phyloP scores from a whole-genome alignment of 2,797 vertebrate genomes.

The Amblyraja radiata region DNA sequence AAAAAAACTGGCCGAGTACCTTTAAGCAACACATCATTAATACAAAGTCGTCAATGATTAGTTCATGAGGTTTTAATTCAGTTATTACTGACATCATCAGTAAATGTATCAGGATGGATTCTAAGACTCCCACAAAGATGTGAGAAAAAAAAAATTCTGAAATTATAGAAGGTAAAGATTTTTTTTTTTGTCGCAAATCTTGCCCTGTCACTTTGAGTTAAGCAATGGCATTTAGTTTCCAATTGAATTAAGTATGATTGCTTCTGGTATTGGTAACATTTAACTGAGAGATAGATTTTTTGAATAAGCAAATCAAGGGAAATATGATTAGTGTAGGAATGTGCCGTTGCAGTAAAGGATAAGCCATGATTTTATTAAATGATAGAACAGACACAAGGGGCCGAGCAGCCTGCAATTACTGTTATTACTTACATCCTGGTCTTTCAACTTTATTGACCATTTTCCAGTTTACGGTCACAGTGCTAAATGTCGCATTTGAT shows the following conservation, averaged over 20 bases:
- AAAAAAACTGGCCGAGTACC: background rate
- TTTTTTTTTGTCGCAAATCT: background rate
- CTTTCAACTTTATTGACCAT: conserved; percentile 1
- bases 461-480: conserved; percentile 4
- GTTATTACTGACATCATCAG: too few relatives aligned
- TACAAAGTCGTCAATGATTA: background rate
- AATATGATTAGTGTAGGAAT: too few relatives aligned
- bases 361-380: too few relatives aligned
- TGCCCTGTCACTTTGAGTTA: background rate
- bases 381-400: too few relatives aligned
- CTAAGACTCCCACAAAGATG: background rate
- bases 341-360: too few relatives aligned
- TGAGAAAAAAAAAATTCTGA: too few relatives aligned
- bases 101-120: background rate
- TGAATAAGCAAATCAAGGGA: too few relatives aligned
- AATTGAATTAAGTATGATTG: background rate
- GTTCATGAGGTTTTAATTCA: background rate
- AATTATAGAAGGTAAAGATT: background rate
- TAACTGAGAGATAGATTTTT: background rate
- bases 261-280: background rate
- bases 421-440: too few relatives aligned
- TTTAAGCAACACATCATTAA: background rate
- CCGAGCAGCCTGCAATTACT: too few relatives aligned
- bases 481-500: background rate
- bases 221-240: background rate